Conservation (phyloP, 2,888 invertebrate species). For the Tipula lateralis region DNA sequence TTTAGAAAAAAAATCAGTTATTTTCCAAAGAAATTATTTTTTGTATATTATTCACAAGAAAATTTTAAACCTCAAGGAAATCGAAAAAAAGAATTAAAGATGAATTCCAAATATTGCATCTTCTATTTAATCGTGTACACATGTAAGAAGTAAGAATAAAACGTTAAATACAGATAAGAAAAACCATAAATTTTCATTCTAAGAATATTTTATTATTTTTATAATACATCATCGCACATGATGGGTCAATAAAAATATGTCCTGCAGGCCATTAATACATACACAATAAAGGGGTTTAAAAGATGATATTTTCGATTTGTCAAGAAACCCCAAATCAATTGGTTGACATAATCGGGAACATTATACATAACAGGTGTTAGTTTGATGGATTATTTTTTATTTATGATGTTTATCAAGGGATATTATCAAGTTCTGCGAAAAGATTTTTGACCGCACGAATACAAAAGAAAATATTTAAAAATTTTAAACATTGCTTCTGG, state of each 20-base stretch:
- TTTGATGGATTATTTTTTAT: not conserved
- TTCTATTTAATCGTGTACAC: not conserved
- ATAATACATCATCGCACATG: not conserved
- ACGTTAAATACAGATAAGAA: not conserved
- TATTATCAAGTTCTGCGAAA: not conserved
- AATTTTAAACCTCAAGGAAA: not conserved
- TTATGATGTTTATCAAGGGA: not conserved
- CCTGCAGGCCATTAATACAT: not conserved
- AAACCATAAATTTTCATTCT: not conserved
- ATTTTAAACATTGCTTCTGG: not conserved
- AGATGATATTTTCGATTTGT: not conserved
- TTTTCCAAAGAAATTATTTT: not conserved
- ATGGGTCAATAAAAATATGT: not conserved
- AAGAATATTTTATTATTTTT: not conserved
- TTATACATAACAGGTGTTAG: not conserved
- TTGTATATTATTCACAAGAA: not conserved
- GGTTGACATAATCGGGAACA: not conserved
- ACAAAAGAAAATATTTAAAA: too few species aligned
- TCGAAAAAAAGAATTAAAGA: not conserved
- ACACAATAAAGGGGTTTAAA: not conserved
- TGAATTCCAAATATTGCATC: not conserved
- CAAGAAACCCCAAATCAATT: not conserved
- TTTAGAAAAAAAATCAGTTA: not conserved
- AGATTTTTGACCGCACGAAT: too few species aligned
- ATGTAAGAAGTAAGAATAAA: not conserved